A percentile compares a stretch with the other conserved stretches of the same genome.
phyloP scores from a whole-genome alignment of 2,888 invertebrate genomes.

The Parnassius smintheus region DNA sequence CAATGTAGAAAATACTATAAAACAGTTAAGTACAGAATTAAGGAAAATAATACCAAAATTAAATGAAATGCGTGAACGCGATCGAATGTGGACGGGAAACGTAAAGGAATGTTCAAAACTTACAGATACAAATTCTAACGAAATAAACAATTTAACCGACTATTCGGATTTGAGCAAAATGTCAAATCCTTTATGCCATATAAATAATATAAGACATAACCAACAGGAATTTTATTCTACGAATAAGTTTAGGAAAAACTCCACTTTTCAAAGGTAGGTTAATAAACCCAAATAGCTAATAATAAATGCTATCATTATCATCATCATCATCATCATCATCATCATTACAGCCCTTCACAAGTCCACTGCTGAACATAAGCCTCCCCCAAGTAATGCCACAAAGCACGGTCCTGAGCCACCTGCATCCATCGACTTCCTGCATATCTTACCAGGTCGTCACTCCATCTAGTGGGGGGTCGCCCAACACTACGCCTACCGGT shows the following conservation, averaged over 20 bases:
- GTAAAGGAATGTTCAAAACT: conserved; percentile 38
- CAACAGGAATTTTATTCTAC: conserved; percentile 24
- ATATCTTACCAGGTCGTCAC: too few relatives aligned
- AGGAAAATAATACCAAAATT: conserved; percentile 75
- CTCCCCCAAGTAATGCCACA: too few relatives aligned
- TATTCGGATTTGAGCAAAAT: not conserved
- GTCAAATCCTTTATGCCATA: conserved; percentile 9
- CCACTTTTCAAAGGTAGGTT: conserved; percentile 33
- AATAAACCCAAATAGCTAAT: not conserved
- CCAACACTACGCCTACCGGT: too few relatives aligned
- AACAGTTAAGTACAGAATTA: conserved; percentile 70
- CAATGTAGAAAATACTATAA: conserved; percentile 72
- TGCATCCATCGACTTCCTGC: too few relatives aligned
- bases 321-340: too few relatives aligned
- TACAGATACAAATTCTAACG: conserved; percentile 66
- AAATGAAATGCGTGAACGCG: conserved; percentile 73
- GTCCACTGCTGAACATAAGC: too few relatives aligned
- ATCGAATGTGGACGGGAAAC: conserved; percentile 60
- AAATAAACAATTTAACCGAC: conserved; percentile 44
- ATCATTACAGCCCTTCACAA: too few relatives aligned
- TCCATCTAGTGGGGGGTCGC: too few relatives aligned
- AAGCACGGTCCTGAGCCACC: too few relatives aligned
- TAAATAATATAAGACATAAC: conserved; percentile 14
- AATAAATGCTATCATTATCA: too few relatives aligned
- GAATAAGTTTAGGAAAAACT: conserved; percentile 27